Conservation (phyloP, 2,888 invertebrate genomes). For the Clanis bilineata region DNA sequence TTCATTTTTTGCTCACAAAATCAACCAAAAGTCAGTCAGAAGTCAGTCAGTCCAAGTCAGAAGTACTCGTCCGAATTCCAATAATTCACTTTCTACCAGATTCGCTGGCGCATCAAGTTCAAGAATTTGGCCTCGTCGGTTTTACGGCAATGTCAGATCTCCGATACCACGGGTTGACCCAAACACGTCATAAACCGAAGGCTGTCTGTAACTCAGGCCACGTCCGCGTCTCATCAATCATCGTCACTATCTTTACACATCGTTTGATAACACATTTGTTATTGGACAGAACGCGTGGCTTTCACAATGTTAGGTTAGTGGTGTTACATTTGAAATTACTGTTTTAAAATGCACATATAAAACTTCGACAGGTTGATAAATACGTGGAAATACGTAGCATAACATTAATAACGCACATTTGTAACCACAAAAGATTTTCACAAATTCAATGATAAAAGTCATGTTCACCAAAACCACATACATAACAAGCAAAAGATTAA, state of each 20-base stretch:
- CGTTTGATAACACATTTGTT: conserved; percentile 3
- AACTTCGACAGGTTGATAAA: no score
- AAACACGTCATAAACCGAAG: conserved; percentile 19
- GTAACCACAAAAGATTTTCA: no score
- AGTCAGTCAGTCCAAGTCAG: no score
- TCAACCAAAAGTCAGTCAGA: no score
- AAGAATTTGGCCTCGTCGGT: conserved; percentile 30
- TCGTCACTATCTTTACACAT: conserved; percentile 7
- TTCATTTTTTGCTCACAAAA: background rate
- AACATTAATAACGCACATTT: no score
- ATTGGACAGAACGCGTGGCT: conserved; percentile 4
- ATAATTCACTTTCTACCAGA: conserved; percentile 15
- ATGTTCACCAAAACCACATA: background rate
- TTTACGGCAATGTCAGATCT: conserved; percentile 40
- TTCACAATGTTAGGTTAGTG: background rate
- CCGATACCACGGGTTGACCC: conserved; percentile 44
- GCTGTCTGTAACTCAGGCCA: conserved; percentile 32
- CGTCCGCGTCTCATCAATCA: conserved; percentile 16
- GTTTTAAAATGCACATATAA: background rate
- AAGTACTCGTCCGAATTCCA: conserved; percentile 4
- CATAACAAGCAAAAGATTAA: background rate
- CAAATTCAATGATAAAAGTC: background rate
- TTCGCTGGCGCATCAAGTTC: conserved; percentile 24
- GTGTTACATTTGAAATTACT: background rate
- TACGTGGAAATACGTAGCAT: no score